Base-by-base conservation (phyloP, 1,140 invertebrate genomes). In the Lepidostoma basale region DNA sequence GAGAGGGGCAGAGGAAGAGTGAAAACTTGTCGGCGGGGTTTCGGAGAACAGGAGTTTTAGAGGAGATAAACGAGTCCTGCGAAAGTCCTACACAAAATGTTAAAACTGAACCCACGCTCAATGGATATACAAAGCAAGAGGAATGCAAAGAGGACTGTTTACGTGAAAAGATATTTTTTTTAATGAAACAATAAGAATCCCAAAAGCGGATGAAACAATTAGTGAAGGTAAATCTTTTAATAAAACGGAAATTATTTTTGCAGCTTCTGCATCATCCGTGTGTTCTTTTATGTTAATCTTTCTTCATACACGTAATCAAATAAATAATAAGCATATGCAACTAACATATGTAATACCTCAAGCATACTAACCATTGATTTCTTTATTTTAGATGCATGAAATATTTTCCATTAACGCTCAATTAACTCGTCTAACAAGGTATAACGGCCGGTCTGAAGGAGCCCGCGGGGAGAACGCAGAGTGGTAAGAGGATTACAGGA, bases 1-100 rank as follows among this genome's bases (percentile, higher is more conserved):
- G 86, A 74, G 85, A 88, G 81, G 84, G 80, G 30, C 81, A 83
- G 76, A 82, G 79, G 77, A 81, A 83, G 79, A 77, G 74, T 74
- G 68, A 30, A n/a, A 77, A 80, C 81, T 28, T 33, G 14, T 56
- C 52, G 5, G 36, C 30, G 36, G 28, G 4, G 16, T 16, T 56
- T 12, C 79, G 82, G 76, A 81, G 14, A 16, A 56, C 10, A 33
- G 25, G 14, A 56, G 10, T 33, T 56, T 20, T 56, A 33, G 25
- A 33, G 36, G 52, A 56, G 20, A 33, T 18, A 30, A 33, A 56
- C 18, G 52, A 56, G 36, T 8, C 28, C 1, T 16, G 1, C n/a
- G 52, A 56, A 56, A 56, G 16, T 33, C 18, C 26, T 30, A 12
- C 52, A 30, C 3, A 12, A 36, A 28, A 56, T 18, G 18, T 20